Conservation (phyloP, 2,888 invertebrate genomes). For the Rhagonycha lutea region DNA sequence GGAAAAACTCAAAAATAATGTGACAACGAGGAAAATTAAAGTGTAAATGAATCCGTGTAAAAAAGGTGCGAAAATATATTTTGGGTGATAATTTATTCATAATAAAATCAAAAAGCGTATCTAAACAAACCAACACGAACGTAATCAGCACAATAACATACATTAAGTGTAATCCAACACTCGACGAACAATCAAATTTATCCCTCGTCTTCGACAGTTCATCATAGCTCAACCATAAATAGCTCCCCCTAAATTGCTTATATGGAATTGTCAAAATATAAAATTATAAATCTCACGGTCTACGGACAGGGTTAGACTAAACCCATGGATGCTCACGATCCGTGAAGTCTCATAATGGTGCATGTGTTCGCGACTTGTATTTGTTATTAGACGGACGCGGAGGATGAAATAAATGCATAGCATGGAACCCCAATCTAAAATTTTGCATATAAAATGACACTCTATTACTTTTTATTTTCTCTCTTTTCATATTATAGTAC, state of each 20-base stretch:
- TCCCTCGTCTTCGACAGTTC: constrained; percentile 34
- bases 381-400: constrained; percentile 37
- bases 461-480: constrained; percentile 3
- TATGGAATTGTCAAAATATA: constrained; percentile 57
- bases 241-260: constrained; percentile 51
- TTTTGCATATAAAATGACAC: constrained; percentile 21
- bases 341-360: constrained; percentile 52
- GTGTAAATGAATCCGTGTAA: background rate
- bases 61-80: background rate
- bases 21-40: background rate
- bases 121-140: constrained; percentile 8
- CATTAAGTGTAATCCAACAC: constrained; percentile 43
- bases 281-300: constrained; percentile 58
- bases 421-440: constrained; percentile 21
- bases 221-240: constrained; percentile 48
- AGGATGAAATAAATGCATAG: constrained; percentile 35
- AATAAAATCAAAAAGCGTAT: constrained; percentile 10
- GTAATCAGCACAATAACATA: constrained; percentile 7
- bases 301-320: constrained; percentile 40
- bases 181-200: constrained; percentile 31
- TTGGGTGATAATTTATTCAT: background rate
- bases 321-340: constrained; percentile 49
- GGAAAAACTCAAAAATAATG: background rate
- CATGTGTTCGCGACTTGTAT: constrained; percentile 52
- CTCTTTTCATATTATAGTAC: background rate